Evolutionary conservation across 2,113 vertebrate species (phyloP), one percentile per base, ranked within the genome.

Genomic region (Oreochromis spilurus): DNA sequence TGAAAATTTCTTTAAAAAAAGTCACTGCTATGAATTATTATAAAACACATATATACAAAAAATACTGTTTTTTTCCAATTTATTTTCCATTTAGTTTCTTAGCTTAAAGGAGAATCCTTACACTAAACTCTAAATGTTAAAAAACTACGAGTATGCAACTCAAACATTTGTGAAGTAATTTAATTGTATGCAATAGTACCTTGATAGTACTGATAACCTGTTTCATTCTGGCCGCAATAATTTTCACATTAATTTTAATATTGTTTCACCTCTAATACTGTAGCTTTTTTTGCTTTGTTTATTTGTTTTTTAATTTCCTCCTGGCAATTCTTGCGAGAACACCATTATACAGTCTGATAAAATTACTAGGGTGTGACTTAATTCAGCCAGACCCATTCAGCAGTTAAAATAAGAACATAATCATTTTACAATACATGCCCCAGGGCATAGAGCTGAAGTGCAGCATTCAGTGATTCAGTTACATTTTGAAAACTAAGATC

Each of bases 331-430:
- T 84, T 79, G 62, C 34, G 12, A 40, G 19, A 79, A 81, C 58
- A 36, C 77, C 38, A 19, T 48, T 79, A 9, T 75, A 57, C 43
- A 89, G 81, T 86, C 58, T 31, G 19, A 84, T 79, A 13, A 84
- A 79, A 89, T 89, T 58, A 85, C 36, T 19, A 50, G 40, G 48
- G 40, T 88, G 81, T 67, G 45, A 85, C 50, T 34, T 84, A 70
- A 80, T 62, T 60, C 81, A 85, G 75, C 24, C 36, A 24, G 48
- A 55, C 26, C 67, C 72, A 70, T 67, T 14, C 13, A 85, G 82
- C 55, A 70, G 77, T 72, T 78, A 17, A 60, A 48, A 75, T 50
- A 65, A 75, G 29, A 83, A 29, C 57, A 50, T 7, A 81, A 70
- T 29, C 10, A 38, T 75, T 84, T 36, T 24, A 21, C 21, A 79